A percentile compares a stretch with the other conserved stretches of the same genome.
phyloP scores from a whole-genome alignment of 2,888 invertebrate species.

The Drosophila seclusa region DNA sequence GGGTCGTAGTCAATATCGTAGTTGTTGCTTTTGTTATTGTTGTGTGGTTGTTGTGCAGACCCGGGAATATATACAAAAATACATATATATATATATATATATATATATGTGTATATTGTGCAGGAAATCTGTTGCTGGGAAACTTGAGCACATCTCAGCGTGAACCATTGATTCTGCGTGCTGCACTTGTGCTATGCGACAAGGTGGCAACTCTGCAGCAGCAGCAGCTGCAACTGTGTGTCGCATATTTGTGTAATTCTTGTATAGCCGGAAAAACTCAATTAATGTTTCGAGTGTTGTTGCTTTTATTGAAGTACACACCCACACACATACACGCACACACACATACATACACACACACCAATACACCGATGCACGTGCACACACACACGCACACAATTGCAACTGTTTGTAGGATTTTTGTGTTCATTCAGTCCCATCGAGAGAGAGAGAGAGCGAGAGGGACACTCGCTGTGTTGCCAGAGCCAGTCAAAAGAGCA shows the following conservation, averaged over 20 bases:
- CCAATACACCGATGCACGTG: neutral
- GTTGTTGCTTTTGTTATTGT: slow-evolving; percentile 54
- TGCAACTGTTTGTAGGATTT: slow-evolving; percentile 53
- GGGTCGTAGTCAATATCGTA: slow-evolving; percentile 47
- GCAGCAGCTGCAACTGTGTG: slow-evolving; percentile 26
- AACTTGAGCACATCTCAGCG: slow-evolving; percentile 48
- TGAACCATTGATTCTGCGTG: slow-evolving; percentile 74
- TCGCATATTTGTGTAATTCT: slow-evolving; percentile 58
- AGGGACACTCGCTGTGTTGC: slow-evolving; percentile 13
- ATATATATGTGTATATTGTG: slow-evolving; percentile 37
- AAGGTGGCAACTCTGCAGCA: slow-evolving; percentile 46
- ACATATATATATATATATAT: neutral
- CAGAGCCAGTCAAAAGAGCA: slow-evolving; percentile 42
- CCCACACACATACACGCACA: slow-evolving; percentile 41
- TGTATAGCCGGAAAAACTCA: slow-evolving; percentile 75
- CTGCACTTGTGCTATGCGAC: slow-evolving; percentile 59
- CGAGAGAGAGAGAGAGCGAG: slow-evolving; percentile 5
- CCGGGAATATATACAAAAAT: slow-evolving; percentile 54
- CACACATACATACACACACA: neutral
- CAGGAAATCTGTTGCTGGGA: slow-evolving; percentile 79
- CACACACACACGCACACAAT: slow-evolving; percentile 8
- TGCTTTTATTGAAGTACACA: slow-evolving; percentile 64
- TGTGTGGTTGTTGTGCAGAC: slow-evolving; percentile 37
- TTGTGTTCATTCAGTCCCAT: slow-evolving; percentile 51
- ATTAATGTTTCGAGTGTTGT: slow-evolving; percentile 69